Base-by-base conservation (phyloP, 2,797 vertebrate species). In the Nannoperca australis region DNA sequence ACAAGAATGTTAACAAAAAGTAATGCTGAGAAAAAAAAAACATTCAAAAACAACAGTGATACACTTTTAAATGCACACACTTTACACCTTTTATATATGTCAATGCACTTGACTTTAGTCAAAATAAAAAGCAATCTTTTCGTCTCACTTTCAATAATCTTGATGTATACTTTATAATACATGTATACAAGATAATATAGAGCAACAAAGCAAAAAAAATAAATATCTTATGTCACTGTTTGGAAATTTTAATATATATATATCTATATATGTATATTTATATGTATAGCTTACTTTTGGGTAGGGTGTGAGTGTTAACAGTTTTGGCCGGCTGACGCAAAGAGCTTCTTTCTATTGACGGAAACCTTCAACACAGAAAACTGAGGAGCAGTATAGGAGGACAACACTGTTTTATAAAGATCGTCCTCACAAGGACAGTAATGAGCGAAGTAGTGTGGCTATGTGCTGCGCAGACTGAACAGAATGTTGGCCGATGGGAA, bases 171-270 rank as follows among this genome's bases (percentile, higher is more conserved):
- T 93, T 95, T 96, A 95, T 94, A 95, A 92, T 89, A 80, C 83
- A 92, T 93, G 93, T 93, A 95, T 93, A 93, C 92, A 93, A 77
- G 91, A 91, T 93, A 94, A 65, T 90, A 78, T 92, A 93, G 91
- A 95, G 95, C 95, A 89, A 92, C 88, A 94, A 94, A 96, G 95
- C 92, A 94, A 93, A 95, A 87, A 94, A 90, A 94, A 98, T 98
- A 98, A 98, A 97, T 98, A 98, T 94, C 95, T 96, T 93, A 96
- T 96, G 94, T 96, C 94, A 93, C 91, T 93, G 94, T 94, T 91
- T 94, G 87, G 86, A 92, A 88, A 85, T 90, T 90, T 89, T 78
- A n/a, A 27, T 27, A 27, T 71, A 54, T 83, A 75, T 95, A 93
- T 83, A 64, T 89, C 20, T 89, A 59, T 93, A 94, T 95, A 95